phyloP scores from a whole-genome alignment of 1,140 invertebrate genomes.

The Zaprionus inermis region DNA sequence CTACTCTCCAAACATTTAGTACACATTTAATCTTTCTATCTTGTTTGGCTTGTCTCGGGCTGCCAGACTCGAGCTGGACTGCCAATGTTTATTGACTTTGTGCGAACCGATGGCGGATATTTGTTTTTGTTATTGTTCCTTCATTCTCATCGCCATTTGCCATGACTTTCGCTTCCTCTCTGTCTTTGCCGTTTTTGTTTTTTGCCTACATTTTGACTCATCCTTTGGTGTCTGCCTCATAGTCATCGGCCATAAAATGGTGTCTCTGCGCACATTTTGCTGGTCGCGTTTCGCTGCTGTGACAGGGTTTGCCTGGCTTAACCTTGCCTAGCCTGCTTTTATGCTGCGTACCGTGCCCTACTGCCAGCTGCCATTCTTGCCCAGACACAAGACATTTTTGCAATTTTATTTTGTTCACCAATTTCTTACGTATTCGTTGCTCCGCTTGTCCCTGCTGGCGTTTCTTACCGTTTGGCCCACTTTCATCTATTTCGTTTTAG shows the following conservation, averaged over 20 bases:
- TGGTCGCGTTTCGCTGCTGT: slow-evolving; percentile 59
- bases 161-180: slow-evolving; percentile 29
- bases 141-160: slow-evolving; percentile 55
- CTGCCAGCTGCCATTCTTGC: not conserved
- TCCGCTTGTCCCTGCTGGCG: slow-evolving; percentile 25
- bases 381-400: slow-evolving; percentile 48
- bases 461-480: slow-evolving; percentile 43
- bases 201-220: not conserved
- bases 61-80: slow-evolving; percentile 10
- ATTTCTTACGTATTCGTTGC: slow-evolving; percentile 58
- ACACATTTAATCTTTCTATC: not conserved
- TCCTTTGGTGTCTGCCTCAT: not conserved
- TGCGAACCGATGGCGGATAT: slow-evolving; percentile 52
- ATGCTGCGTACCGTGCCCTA: slow-evolving; percentile 19
- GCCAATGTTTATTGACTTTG: slow-evolving; percentile 75
- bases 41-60: not conserved
- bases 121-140: slow-evolving; percentile 78
- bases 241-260: slow-evolving; percentile 66
- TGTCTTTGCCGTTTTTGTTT: slow-evolving; percentile 7
- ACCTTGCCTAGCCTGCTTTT: slow-evolving; percentile 52
- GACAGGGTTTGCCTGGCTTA: slow-evolving; percentile 47
- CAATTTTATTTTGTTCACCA: slow-evolving; percentile 72
- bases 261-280: slow-evolving; percentile 66
- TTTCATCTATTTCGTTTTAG: slow-evolving; percentile 19
- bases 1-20: not conserved